These are phyloP conservation scores for Drosophila pallidifrons DNA, from an alignment of 1,140 invertebrate species.

Conservation along the genomic window DNA sequence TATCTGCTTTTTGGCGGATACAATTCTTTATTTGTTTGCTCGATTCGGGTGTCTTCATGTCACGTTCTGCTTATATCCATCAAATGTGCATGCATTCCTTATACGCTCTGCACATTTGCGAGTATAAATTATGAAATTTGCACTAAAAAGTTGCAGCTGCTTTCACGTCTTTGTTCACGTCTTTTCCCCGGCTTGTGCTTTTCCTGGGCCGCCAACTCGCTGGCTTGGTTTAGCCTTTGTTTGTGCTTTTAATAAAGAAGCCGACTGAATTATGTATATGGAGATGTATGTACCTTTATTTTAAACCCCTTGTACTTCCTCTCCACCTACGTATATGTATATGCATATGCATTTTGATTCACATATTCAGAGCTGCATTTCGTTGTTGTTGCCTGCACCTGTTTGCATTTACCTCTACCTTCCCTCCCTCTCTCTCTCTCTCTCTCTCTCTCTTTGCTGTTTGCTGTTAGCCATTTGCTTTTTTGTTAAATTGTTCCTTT, in stretches of 20 bases:
- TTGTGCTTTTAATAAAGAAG: constrained; percentile 73
- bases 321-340: background rate
- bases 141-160: constrained; percentile 67
- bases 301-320: too few species aligned
- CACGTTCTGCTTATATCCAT: constrained; percentile 59
- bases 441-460: background rate
- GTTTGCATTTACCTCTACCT: constrained; percentile 42
- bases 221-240: constrained; percentile 34
- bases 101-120: constrained; percentile 47
- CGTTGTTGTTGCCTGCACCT: constrained; percentile 52
- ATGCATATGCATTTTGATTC: constrained; percentile 49
- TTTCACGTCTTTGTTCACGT: constrained; percentile 65
- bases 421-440: background rate
- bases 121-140: constrained; percentile 74
- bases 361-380: constrained; percentile 43
- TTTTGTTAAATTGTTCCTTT: constrained; percentile 77
- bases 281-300: background rate
- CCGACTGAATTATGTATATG: constrained; percentile 47
- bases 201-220: background rate
- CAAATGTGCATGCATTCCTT: constrained; percentile 47
- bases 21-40: constrained; percentile 4
- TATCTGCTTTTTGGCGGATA: too few species aligned
- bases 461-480: constrained; percentile 67
- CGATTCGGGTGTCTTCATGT: constrained; percentile 35
- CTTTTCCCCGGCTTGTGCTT: background rate